These are phyloP conservation scores for Calyptommatus sinebrachiatus DNA, from an alignment of 2,113 vertebrate species.

Conservation along the genomic window DNA sequence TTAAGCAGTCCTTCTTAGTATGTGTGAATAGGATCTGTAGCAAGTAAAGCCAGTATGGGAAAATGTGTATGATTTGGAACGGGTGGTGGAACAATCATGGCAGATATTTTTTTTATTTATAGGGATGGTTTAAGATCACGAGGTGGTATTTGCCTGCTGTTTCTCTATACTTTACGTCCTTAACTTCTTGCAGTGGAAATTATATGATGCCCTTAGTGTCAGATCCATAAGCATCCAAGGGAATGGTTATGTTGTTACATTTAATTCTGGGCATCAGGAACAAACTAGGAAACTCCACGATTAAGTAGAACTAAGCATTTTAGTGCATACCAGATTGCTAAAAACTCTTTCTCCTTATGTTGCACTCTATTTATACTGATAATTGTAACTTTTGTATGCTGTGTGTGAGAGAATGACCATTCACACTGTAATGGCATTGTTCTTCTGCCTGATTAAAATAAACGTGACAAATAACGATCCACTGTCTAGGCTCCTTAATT, in stretches of 20 bases:
- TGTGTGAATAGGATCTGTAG: no score
- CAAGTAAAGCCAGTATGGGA: no score
- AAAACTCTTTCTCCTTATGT: slow-evolving; percentile 35
- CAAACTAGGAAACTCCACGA: slow-evolving; percentile 24
- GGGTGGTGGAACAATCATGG: no score
- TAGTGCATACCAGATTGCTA: slow-evolving; percentile 27
- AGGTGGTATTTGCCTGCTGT: neutral
- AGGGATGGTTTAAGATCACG: neutral
- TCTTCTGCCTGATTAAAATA: slow-evolving; percentile 49
- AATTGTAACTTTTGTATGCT: slow-evolving; percentile 15
- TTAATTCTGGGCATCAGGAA: slow-evolving; percentile 40
- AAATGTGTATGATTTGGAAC: no score
- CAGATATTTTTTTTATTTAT: no score
- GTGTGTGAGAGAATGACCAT: slow-evolving; percentile 20
- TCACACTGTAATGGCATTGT: slow-evolving; percentile 42
- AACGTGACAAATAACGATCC: slow-evolving; percentile 20
- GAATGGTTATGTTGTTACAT: slow-evolving; percentile 3
- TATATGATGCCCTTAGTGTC: neutral
- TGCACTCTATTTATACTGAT: slow-evolving; percentile 41
- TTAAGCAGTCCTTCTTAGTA: no score
- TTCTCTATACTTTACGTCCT: neutral
- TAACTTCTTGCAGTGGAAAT: neutral
- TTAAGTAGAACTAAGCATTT: slow-evolving; percentile 34
- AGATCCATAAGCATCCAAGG: neutral
- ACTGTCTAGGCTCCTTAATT: slow-evolving; percentile 19